These are phyloP conservation scores for Oplegnathus fasciatus DNA, from an alignment of 2,113 vertebrate species.

Conservation along the genomic window DNA sequence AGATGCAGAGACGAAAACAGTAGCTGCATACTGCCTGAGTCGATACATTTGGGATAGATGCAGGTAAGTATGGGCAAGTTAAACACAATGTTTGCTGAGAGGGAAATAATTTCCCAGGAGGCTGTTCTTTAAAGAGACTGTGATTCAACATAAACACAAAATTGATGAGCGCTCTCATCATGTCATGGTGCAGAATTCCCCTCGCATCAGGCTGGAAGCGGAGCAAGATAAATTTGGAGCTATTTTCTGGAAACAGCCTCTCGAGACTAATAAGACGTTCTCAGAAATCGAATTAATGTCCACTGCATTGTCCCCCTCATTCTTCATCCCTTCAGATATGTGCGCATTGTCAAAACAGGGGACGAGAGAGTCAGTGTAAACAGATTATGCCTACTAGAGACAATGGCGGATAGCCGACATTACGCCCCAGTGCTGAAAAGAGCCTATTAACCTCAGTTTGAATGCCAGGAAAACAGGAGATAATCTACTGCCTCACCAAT, in stretches of 20 bases:
- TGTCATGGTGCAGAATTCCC: constrained; percentile 46
- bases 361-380: constrained; percentile 36
- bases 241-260: constrained; percentile 63
- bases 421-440: constrained; percentile 34
- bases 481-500: constrained; percentile 52
- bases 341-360: constrained; percentile 48
- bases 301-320: constrained; percentile 36
- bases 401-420: constrained; percentile 35
- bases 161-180: constrained; percentile 53
- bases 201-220: constrained; percentile 27
- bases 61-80: constrained; percentile 38
- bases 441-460: constrained; percentile 55
- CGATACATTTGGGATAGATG: constrained; percentile 33
- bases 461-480: constrained; percentile 43
- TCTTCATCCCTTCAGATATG: constrained; percentile 36
- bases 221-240: constrained; percentile 59
- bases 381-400: constrained; percentile 47
- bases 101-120: constrained; percentile 64
- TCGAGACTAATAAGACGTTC: constrained; percentile 66
- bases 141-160: constrained; percentile 43
- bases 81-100: constrained; percentile 39
- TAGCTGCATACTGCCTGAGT: neutral
- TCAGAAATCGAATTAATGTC: constrained; percentile 68
- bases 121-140: constrained; percentile 35
- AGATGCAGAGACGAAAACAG: constrained; percentile 6